These are phyloP conservation scores for Penelope pileata DNA, from an alignment of 2,113 vertebrate species.

Conservation along the genomic window DNA sequence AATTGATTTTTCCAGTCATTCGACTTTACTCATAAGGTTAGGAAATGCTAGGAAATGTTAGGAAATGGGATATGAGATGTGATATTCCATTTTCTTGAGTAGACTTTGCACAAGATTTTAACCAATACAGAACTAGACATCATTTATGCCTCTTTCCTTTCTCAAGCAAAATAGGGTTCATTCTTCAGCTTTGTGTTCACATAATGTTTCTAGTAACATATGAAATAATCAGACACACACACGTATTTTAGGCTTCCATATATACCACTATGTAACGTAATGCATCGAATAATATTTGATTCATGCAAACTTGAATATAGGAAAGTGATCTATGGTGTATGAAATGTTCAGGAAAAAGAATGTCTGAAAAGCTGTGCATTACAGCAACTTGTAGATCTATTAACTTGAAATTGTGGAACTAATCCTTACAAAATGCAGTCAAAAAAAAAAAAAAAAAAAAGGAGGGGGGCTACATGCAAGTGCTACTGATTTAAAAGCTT, in stretches of 20 bases:
- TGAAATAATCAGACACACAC: background rate
- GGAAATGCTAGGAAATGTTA: background rate
- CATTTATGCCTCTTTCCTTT: background rate
- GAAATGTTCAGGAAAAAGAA: background rate
- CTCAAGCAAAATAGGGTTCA: background rate
- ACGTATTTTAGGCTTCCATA: background rate
- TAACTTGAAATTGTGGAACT: background rate
- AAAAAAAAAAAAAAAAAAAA: background rate
- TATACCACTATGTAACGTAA: background rate
- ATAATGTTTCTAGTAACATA: background rate
- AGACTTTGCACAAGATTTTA: background rate
- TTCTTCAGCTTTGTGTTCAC: background rate
- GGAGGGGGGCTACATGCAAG: background rate
- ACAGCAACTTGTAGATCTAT: background rate
- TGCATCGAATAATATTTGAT: background rate
- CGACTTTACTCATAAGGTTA: background rate
- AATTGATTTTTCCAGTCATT: background rate
- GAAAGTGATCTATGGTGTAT: background rate
- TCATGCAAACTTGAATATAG: background rate
- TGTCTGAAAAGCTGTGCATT: background rate
- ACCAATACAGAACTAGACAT: background rate
- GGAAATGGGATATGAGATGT: background rate
- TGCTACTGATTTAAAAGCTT: background rate
- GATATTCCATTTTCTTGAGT: background rate
- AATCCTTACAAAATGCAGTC: background rate